Percentiles rank a stretch among this genome's conserved stretches.
These are phyloP conservation scores for Acanthaster planci DNA, from an alignment of 35 echinoderm and acorn worm genomes.

Conservation along the genomic window DNA sequence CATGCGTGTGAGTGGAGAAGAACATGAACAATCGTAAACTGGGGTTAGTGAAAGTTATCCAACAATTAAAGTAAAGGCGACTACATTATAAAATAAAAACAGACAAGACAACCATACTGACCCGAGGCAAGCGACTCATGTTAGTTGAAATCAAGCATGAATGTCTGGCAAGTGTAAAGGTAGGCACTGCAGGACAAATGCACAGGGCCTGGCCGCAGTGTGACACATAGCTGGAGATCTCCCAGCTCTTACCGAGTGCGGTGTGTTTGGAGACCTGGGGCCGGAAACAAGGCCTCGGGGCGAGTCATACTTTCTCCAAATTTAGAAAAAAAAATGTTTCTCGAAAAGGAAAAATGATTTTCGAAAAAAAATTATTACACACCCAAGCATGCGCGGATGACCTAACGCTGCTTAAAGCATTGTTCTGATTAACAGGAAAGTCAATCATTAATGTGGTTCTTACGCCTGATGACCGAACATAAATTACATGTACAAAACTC, in stretches of 20 bases:
- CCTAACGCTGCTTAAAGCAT: no score
- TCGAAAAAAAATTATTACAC: background rate
- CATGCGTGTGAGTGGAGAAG: constrained; percentile 23
- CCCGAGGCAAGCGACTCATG: background rate
- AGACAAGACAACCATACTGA: background rate
- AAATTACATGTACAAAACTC: no score
- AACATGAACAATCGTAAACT: background rate
- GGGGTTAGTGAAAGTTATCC: background rate
- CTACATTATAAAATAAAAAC: background rate
- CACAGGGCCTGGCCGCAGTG: background rate
- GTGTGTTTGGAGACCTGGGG: background rate
- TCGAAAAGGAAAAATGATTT: background rate
- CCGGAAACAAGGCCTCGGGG: background rate
- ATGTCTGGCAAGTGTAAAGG: background rate
- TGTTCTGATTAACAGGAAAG: no score
- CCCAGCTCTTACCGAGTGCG: background rate
- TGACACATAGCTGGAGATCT: constrained; percentile 14
- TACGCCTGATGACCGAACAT: no score
- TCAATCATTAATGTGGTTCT: no score
- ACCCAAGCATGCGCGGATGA: no score
- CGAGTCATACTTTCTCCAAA: background rate
- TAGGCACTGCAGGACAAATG: background rate
- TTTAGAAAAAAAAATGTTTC: background rate
- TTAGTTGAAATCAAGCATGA: background rate
- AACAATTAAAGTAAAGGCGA: background rate